Conservation (phyloP, 2,888 invertebrate genomes). For the Xestia sexstrigata region DNA sequence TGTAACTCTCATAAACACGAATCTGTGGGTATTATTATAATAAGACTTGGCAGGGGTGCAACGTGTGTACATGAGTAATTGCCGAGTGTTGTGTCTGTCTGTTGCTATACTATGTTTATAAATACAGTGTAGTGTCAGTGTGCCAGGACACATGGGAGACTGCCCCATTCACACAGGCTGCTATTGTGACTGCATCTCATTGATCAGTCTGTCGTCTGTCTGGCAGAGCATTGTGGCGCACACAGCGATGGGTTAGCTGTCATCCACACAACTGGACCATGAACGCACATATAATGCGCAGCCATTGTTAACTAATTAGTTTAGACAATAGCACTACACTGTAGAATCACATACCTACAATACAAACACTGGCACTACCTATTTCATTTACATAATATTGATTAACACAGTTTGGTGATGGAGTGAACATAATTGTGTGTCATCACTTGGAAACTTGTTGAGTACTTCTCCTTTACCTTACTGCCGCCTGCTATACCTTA, state of each 20-base stretch:
- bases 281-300: constrained; percentile 4
- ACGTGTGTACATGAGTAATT: background rate
- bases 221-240: background rate
- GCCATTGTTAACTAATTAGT: constrained; percentile 27
- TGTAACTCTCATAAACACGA: constrained; percentile 15
- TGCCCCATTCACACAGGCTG: background rate
- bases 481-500: background rate
- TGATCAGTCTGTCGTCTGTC: background rate
- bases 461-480: too few relatives aligned
- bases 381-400: constrained; percentile 4
- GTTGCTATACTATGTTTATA: background rate
- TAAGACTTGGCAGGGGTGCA: constrained; percentile 46
- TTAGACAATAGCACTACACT: constrained; percentile 20
- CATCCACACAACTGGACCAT: background rate
- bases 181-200: background rate
- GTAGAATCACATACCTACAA: background rate
- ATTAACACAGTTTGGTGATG: too few relatives aligned
- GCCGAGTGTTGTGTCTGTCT: background rate
- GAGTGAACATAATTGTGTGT: background rate
- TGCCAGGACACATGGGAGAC: background rate
- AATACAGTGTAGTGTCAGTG: background rate
- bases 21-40: constrained; percentile 24
- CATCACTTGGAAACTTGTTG: background rate
- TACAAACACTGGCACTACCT: background rate
- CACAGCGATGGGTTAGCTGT: background rate